Evolutionary conservation across 1,140 invertebrate species (phyloP).

Genomic region (Halyomorpha halys): DNA sequence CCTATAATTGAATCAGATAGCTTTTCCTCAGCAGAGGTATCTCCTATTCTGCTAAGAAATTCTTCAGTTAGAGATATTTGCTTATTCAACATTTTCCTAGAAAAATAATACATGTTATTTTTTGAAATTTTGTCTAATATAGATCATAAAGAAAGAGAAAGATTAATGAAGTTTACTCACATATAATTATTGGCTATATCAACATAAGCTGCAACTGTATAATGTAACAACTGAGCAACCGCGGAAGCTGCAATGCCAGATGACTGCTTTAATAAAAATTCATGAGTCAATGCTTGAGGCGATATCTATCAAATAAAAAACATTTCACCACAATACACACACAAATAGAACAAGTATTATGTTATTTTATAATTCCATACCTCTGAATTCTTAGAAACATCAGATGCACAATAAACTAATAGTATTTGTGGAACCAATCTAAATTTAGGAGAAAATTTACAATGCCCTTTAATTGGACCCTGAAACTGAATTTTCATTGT

Average conservation of each 20-base stretch:
- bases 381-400: not conserved
- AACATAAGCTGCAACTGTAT: slow-evolving; percentile 26
- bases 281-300: slow-evolving; percentile 21
- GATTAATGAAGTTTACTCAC: slow-evolving; percentile 20
- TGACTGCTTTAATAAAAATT: slow-evolving; percentile 29
- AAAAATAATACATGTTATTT: slow-evolving; percentile 7
- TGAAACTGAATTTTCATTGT: not conserved
- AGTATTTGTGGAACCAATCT: not conserved
- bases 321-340: not conserved
- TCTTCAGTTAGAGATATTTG: slow-evolving; percentile 25
- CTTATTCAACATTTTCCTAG: slow-evolving; percentile 23
- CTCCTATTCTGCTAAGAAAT: slow-evolving; percentile 12
- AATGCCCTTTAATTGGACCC: not conserved
- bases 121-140: too few species aligned
- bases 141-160: too few species aligned
- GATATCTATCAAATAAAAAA: slow-evolving; percentile 6
- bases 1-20: slow-evolving; percentile 24
- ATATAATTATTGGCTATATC: slow-evolving; percentile 26
- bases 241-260: slow-evolving; percentile 26
- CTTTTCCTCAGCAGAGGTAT: slow-evolving; percentile 11
- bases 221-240: slow-evolving; percentile 27
- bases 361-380: not conserved
- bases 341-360: not conserved
- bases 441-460: not conserved
- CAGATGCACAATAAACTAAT: not conserved